These are phyloP conservation scores for Verasper variegatus DNA, from an alignment of 2,113 vertebrate species.

Conservation along the genomic window DNA sequence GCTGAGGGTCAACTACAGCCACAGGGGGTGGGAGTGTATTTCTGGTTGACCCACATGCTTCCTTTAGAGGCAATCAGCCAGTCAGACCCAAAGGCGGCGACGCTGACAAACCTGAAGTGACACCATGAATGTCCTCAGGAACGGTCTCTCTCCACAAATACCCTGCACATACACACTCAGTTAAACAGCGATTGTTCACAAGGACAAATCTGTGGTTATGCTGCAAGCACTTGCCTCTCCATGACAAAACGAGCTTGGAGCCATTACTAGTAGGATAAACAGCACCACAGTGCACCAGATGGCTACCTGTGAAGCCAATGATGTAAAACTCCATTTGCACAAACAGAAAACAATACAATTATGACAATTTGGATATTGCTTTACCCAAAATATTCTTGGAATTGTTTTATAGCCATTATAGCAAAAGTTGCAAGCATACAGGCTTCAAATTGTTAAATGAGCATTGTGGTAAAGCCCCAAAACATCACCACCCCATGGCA, in stretches of 20 bases:
- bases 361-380: not conserved
- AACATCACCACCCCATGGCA: not conserved
- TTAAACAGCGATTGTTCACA: slow-evolving; percentile 43
- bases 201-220: slow-evolving; percentile 54
- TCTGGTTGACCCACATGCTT: slow-evolving; percentile 69
- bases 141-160: slow-evolving; percentile 44
- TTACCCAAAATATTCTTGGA: no score
- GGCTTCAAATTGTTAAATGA: not conserved
- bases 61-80: slow-evolving; percentile 45
- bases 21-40: slow-evolving; percentile 59
- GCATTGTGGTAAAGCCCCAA: not conserved
- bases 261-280: slow-evolving; percentile 32
- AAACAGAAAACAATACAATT: not conserved
- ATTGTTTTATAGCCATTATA: no score
- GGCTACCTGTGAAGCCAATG: slow-evolving; percentile 28
- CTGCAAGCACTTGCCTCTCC: slow-evolving; percentile 20
- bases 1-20: slow-evolving; percentile 62
- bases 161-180: slow-evolving; percentile 21
- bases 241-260: slow-evolving; percentile 43
- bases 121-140: slow-evolving; percentile 64
- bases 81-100: slow-evolving; percentile 51
- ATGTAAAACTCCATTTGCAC: slow-evolving; percentile 14
- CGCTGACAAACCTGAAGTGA: slow-evolving; percentile 72
- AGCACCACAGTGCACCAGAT: slow-evolving; percentile 46
- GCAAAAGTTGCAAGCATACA: not conserved